Percentiles rank a stretch among this genome's conserved stretches.
Conservation (phyloP, 1,140 invertebrate species). For the Heliconius melpomene region DNA sequence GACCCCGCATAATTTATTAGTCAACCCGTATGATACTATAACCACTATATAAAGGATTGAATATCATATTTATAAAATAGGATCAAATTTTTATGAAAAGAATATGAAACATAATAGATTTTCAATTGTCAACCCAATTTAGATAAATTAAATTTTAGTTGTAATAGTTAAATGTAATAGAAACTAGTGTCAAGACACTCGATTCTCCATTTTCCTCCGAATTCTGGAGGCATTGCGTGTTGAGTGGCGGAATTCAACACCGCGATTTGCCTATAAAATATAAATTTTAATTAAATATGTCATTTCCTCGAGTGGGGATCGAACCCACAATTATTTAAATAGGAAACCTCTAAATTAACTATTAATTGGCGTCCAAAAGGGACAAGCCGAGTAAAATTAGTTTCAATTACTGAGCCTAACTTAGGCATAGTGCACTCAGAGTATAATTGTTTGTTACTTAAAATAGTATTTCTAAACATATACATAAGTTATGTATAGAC, state of each 20-base stretch:
- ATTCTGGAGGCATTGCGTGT: no score
- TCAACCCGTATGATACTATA: constrained; percentile 56
- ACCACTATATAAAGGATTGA: constrained; percentile 46
- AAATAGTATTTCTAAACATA: constrained; percentile 42
- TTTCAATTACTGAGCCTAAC: constrained; percentile 26
- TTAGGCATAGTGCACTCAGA: constrained; percentile 18
- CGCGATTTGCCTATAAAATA: no score
- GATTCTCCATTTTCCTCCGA: no score
- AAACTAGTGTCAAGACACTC: no score
- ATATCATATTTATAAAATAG: constrained; percentile 28
- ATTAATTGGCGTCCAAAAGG: no score
- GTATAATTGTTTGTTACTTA: constrained; percentile 41
- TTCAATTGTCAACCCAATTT: background rate
- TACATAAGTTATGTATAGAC: constrained; percentile 1
- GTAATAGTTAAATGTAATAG: background rate
- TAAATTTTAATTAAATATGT: no score
- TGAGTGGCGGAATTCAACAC: no score
- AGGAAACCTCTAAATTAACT: no score
- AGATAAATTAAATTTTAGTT: background rate
- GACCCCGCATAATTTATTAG: constrained; percentile 61
- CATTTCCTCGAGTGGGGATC: no score
- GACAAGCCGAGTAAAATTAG: background rate
- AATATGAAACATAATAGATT: background rate
- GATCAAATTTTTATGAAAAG: background rate
- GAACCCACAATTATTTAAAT: no score